These are phyloP conservation scores for Cardiocondyla obscurior DNA, from an alignment of 1,140 invertebrate genomes.

Conservation along the genomic window DNA sequence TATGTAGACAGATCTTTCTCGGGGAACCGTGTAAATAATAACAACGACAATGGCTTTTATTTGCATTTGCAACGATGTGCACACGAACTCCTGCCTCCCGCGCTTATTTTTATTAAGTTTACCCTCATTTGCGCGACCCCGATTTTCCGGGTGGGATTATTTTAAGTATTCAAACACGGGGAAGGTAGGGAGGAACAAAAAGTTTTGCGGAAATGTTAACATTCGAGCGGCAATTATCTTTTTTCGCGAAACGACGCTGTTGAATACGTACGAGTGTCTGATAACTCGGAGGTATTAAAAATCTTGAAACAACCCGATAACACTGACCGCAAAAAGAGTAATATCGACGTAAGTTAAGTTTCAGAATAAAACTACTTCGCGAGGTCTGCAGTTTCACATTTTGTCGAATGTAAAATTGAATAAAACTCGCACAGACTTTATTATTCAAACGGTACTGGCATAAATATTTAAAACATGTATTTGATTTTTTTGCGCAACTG, in stretches of 20 bases:
- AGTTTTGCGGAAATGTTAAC: slow-evolving; percentile 3
- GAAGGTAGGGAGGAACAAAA: too few relatives aligned
- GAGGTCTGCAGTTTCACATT: neutral
- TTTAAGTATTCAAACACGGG: slow-evolving; percentile 26
- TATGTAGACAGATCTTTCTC: neutral
- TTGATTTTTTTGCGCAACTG: neutral
- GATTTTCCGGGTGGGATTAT: neutral
- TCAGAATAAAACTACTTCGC: neutral
- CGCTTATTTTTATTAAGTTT: slow-evolving; percentile 21
- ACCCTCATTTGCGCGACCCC: neutral
- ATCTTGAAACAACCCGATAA: neutral
- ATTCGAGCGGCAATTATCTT: neutral
- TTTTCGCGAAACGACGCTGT: neutral
- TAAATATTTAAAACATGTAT: neutral
- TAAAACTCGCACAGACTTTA: neutral
- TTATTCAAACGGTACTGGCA: neutral
- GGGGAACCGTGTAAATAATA: slow-evolving; percentile 3
- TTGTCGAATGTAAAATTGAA: neutral
- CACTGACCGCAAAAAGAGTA: neutral
- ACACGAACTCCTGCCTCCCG: neutral
- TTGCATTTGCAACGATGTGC: neutral
- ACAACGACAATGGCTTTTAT: neutral
- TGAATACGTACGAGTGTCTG: neutral
- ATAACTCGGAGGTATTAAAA: slow-evolving; percentile 15
- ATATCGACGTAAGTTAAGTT: neutral